These are phyloP conservation scores for Euborellia annulipes DNA, from an alignment of 1,140 invertebrate species.

Conservation along the genomic window DNA sequence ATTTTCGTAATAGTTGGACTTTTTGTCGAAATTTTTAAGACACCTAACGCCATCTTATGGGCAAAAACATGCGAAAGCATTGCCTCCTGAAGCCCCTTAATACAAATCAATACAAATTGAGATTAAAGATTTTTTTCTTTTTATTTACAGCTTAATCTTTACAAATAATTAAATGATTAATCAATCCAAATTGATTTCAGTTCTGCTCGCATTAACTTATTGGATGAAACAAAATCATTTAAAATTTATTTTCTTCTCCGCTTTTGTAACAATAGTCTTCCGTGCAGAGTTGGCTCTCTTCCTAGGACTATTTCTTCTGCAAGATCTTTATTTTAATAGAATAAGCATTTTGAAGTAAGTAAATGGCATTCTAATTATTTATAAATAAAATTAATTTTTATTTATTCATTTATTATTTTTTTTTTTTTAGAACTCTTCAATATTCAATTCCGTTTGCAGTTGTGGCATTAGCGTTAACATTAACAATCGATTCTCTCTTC, in stretches of 20 bases:
- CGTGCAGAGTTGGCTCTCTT: conserved; percentile 76
- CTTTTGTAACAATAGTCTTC: conserved; percentile 78
- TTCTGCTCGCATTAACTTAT: conserved; percentile 65
- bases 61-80: no score
- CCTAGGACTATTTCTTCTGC: conserved; percentile 70
- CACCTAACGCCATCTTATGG: no score
- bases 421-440: conserved; percentile 47
- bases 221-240: conserved; percentile 67
- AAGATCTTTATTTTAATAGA: conserved; percentile 47
- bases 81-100: no score
- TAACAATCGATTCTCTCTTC: conserved; percentile 81
- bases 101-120: no score
- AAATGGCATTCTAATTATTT: conserved; percentile 6
- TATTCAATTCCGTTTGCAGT: conserved; percentile 53
- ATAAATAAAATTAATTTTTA: conserved; percentile 4
- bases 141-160: no score
- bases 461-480: conserved; percentile 48
- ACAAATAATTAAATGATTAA: no score
- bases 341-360: conserved; percentile 33
- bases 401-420: conserved; percentile 10
- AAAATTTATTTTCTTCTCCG: conserved; percentile 69
- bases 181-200: conserved; percentile 49
- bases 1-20: no score
- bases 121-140: no score
- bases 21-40: no score